A percentile compares a stretch with the other conserved stretches of the same genome.
Evolutionary conservation across 2,113 vertebrate genomes (phyloP).

Genomic region (Colaptes auratus): DNA sequence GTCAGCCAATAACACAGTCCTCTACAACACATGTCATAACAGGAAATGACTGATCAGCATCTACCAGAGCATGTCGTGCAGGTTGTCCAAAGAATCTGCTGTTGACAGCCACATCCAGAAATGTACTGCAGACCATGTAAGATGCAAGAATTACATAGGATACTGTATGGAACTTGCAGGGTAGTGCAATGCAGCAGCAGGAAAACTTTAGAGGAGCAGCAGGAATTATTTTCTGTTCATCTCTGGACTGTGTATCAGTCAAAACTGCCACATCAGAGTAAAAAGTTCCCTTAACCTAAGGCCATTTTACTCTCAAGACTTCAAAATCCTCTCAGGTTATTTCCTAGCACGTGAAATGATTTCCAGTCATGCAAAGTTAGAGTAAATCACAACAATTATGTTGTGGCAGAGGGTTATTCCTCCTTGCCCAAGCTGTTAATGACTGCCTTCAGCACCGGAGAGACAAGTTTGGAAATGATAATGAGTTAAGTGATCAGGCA

Average conservation of each 20-base stretch:
- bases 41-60: not conserved
- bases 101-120: not conserved
- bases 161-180: not conserved
- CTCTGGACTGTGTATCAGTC: not conserved
- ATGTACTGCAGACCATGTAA: not conserved
- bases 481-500: not conserved
- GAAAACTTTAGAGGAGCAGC: not conserved
- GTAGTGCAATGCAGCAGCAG: not conserved
- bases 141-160: not conserved
- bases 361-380: not conserved
- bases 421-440: constrained; percentile 18
- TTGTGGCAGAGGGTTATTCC: not conserved
- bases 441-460: constrained; percentile 1
- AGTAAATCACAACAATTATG: constrained; percentile 6
- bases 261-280: not conserved
- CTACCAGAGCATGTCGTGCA: not conserved
- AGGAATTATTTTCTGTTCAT: not conserved
- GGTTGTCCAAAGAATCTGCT: not conserved
- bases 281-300: not conserved
- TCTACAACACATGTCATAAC: not conserved
- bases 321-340: not conserved
- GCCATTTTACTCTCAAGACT: not conserved
- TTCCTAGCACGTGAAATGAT: not conserved
- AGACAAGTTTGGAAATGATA: constrained; percentile 19
- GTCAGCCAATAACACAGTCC: not conserved